These are phyloP conservation scores for Archips crataeganus DNA, from an alignment of 2,888 invertebrate genomes.

Conservation along the genomic window DNA sequence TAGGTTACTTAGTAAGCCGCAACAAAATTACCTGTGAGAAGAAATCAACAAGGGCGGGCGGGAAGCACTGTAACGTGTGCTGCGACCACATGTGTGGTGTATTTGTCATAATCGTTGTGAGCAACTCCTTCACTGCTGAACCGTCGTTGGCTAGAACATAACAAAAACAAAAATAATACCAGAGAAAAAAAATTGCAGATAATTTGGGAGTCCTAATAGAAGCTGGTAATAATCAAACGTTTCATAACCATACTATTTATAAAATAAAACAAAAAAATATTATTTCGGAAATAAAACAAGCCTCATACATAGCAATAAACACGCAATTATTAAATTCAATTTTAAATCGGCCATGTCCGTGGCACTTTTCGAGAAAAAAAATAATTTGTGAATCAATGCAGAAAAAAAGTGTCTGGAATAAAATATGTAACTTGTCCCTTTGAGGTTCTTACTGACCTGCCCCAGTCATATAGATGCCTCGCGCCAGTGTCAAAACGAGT, in stretches of 20 bases:
- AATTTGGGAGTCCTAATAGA: background rate
- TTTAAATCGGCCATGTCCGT: too few species aligned
- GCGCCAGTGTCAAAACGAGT: constrained; percentile 95
- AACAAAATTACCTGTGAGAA: constrained; percentile 88
- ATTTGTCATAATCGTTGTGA: constrained; percentile 95
- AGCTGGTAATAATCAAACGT: background rate
- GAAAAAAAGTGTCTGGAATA: too few species aligned
- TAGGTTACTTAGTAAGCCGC: too few species aligned
- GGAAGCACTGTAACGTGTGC: constrained; percentile 96
- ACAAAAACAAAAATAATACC: background rate
- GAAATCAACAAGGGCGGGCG: constrained; percentile 95
- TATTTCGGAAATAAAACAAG: too few species aligned
- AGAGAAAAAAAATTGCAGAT: background rate
- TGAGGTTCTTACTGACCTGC: constrained; percentile 75
- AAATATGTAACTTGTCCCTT: too few species aligned
- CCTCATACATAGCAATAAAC: background rate
- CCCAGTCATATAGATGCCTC: constrained; percentile 97
- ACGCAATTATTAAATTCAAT: too few species aligned
- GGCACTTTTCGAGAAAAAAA: too few species aligned
- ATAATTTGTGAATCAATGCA: too few species aligned
- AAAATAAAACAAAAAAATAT: too few species aligned
- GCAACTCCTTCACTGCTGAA: constrained; percentile 95
- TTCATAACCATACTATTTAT: too few species aligned
- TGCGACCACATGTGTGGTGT: constrained; percentile 98
- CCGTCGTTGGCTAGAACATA: constrained; percentile 81